Evolutionary conservation across 2,888 invertebrate genomes (phyloP).

Genomic region (Drosophila anceps): DNA sequence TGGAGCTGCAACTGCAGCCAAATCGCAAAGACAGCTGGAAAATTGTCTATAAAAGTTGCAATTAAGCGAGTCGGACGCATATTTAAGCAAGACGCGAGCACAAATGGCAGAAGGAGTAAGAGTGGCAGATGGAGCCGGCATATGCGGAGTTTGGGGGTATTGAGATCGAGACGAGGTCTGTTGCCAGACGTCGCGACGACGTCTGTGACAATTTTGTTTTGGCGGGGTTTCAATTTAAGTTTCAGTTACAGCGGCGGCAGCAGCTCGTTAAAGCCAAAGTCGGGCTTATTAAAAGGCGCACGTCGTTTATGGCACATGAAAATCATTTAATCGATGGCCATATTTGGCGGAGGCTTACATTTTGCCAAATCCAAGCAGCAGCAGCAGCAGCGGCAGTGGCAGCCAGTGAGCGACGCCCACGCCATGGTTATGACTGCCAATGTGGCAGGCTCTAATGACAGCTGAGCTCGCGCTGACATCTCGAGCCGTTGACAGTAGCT

Average conservation of each 20-base stretch:
- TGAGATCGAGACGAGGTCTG: slow-evolving; percentile 26
- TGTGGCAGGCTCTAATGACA: slow-evolving; percentile 63
- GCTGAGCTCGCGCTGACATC: slow-evolving; percentile 48
- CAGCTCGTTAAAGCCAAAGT: slow-evolving; percentile 72
- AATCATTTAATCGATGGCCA: slow-evolving; percentile 81
- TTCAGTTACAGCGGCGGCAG: slow-evolving; percentile 41
- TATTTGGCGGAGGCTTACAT: slow-evolving; percentile 67
- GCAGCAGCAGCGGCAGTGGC: slow-evolving; percentile 41
- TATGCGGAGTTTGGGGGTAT: not conserved
- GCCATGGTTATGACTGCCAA: slow-evolving; percentile 17
- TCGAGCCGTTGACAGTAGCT: slow-evolving; percentile 61
- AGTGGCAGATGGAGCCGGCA: not conserved
- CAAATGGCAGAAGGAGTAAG: slow-evolving; percentile 27
- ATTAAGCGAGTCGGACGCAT: slow-evolving; percentile 76
- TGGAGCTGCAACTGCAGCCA: slow-evolving; percentile 37
- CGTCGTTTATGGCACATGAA: slow-evolving; percentile 80
- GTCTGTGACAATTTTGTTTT: slow-evolving; percentile 75
- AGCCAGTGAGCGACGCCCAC: slow-evolving; percentile 49
- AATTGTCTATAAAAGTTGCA: slow-evolving; percentile 76
- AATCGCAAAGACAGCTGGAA: slow-evolving; percentile 42
- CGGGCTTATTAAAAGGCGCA: slow-evolving; percentile 78
- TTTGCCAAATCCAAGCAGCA: slow-evolving; percentile 46
- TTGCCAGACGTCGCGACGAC: slow-evolving; percentile 64
- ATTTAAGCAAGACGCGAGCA: slow-evolving; percentile 64
- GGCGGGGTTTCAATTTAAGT: slow-evolving; percentile 62